A percentile compares a stretch with the other conserved stretches of the same genome.
These are phyloP conservation scores for Aleiodes alternator DNA, from an alignment of 2,888 invertebrate species.

Conservation along the genomic window DNA sequence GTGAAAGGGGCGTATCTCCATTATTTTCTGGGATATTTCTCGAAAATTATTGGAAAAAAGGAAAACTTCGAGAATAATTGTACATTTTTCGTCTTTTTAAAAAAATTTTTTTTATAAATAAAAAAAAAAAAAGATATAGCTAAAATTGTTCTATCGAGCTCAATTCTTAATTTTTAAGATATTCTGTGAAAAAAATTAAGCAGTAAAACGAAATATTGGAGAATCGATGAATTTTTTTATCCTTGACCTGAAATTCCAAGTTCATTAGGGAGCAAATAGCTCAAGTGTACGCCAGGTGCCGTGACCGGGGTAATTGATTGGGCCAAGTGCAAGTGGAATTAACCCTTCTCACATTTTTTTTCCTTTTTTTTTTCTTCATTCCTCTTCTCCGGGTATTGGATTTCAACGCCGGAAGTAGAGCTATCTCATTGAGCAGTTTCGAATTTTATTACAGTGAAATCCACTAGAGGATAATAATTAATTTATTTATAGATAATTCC, in stretches of 20 bases:
- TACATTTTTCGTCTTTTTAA: too few relatives aligned
- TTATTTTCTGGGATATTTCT: too few relatives aligned
- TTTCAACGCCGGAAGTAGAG: slow-evolving; percentile 6
- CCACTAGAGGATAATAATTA: neutral
- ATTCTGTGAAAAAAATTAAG: too few relatives aligned
- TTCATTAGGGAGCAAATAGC: neutral
- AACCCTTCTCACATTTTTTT: slow-evolving; percentile 4
- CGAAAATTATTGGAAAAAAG: too few relatives aligned
- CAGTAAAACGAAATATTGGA: neutral
- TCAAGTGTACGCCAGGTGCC: slow-evolving; percentile 8
- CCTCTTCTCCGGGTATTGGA: neutral
- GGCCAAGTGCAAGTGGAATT: neutral
- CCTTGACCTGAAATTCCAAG: neutral
- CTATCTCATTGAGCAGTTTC: neutral
- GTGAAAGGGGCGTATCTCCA: too few relatives aligned
- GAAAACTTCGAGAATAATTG: too few relatives aligned
- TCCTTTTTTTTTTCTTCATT: neutral
- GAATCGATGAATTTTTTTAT: neutral
- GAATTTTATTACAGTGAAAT: neutral
- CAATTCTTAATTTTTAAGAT: too few relatives aligned
- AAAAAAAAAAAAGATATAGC: too few relatives aligned
- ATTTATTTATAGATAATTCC: neutral
- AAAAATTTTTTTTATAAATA: too few relatives aligned
- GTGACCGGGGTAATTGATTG: slow-evolving; percentile 14
- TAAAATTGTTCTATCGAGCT: too few relatives aligned